Conservation (phyloP, 2,888 invertebrate genomes). For the Imbricaverruca yamaguchii region DNA sequence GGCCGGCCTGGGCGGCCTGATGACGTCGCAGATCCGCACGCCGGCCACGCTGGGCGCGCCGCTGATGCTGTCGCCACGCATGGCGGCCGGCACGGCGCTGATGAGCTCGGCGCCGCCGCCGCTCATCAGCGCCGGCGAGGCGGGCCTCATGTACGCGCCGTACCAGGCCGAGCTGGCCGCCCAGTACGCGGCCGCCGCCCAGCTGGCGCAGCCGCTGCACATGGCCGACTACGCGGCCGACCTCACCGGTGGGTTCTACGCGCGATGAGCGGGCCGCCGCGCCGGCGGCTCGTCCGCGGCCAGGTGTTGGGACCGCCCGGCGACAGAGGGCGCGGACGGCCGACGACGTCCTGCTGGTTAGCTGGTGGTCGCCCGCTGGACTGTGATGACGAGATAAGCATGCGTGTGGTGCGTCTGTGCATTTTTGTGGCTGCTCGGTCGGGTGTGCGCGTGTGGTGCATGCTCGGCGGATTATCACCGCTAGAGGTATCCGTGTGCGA, state of each 20-base stretch:
- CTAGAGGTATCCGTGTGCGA: too few species aligned
- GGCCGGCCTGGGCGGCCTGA: conserved; percentile 53
- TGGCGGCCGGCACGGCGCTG: conserved; percentile 68
- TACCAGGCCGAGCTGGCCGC: conserved; percentile 58
- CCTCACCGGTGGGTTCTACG: conserved; percentile 93
- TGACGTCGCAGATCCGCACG: conserved; percentile 55
- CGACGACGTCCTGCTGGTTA: too few species aligned
- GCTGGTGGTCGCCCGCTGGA: too few species aligned
- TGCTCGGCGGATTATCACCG: too few species aligned
- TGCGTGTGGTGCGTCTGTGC: too few species aligned
- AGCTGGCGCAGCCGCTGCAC: conserved; percentile 55
- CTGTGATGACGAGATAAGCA: too few species aligned
- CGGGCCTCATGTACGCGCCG: conserved; percentile 82
- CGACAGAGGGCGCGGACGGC: too few species aligned
- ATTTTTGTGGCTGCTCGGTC: too few species aligned
- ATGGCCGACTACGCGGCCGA: conserved; percentile 49
- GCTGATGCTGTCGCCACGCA: conserved; percentile 82
- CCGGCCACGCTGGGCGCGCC: conserved; percentile 76
- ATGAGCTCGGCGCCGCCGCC: conserved; percentile 48
- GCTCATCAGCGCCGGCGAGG: conserved; percentile 55
- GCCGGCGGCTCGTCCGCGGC: conserved; percentile 35
- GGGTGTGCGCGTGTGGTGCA: too few species aligned
- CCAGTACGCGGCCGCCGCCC: conserved; percentile 74
- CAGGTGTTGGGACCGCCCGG: too few species aligned
- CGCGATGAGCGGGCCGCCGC: conserved; percentile 56